Evolutionary conservation across 2,113 vertebrate species (phyloP).

Genomic region (Pachycephala philippinensis): DNA sequence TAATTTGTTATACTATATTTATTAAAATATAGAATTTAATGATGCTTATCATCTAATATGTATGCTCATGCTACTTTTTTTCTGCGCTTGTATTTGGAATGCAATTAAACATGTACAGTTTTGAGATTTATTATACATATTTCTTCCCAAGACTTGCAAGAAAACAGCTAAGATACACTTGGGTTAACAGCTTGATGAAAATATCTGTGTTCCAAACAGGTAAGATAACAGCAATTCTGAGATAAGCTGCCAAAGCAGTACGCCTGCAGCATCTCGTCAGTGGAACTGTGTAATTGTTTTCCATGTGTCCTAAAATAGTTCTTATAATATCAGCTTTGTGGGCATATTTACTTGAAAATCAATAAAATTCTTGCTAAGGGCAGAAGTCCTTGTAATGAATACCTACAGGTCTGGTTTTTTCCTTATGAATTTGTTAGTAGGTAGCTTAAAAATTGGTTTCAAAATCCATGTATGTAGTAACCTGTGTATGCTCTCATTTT

Average conservation of each 20-base stretch:
- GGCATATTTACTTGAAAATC: background rate
- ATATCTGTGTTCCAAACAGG: background rate
- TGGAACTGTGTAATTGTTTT: background rate
- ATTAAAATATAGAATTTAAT: background rate
- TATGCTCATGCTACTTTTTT: background rate
- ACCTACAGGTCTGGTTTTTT: background rate
- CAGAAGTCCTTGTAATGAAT: background rate
- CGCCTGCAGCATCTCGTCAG: fast-evolving
- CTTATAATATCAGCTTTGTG: background rate
- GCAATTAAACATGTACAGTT: background rate
- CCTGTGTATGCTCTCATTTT: background rate
- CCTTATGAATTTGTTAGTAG: background rate
- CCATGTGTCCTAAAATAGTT: background rate
- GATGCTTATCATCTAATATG: background rate
- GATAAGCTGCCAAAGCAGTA: background rate
- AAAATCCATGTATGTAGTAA: background rate
- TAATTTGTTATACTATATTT: background rate
- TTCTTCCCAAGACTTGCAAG: background rate
- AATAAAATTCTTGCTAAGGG: background rate
- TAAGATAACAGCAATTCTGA: background rate
- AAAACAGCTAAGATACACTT: background rate
- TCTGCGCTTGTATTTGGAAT: background rate
- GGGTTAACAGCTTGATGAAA: background rate
- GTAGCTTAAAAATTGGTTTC: background rate
- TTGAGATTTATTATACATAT: background rate